A percentile compares a stretch with the other conserved stretches of the same genome.
Conservation (phyloP, 2,113 vertebrate species). For the Sylvia atricapilla region DNA sequence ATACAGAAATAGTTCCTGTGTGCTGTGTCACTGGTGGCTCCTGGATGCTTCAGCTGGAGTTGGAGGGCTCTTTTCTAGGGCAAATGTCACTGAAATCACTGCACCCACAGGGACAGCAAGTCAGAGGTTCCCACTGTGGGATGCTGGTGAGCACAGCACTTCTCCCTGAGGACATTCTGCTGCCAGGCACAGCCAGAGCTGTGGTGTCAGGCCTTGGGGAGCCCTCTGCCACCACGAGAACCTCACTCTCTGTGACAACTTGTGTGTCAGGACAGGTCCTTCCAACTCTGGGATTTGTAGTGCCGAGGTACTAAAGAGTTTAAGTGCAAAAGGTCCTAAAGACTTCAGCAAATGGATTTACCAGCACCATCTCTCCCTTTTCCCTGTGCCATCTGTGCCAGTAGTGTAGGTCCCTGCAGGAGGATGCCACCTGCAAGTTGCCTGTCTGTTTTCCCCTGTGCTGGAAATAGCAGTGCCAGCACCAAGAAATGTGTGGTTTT, state of each 20-base stretch:
- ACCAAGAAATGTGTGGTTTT: background rate
- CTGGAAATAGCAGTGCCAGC: background rate
- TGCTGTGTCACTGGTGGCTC: background rate
- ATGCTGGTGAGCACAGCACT: background rate
- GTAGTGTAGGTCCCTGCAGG: background rate
- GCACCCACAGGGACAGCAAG: background rate
- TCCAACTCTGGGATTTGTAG: background rate
- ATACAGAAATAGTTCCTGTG: constrained; percentile 39
- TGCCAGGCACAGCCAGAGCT: background rate
- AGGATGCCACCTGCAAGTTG: background rate
- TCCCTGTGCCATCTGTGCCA: background rate
- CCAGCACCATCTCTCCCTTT: background rate
- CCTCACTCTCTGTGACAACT: background rate
- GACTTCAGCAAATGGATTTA: background rate
- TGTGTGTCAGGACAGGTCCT: background rate
- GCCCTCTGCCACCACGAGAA: background rate
- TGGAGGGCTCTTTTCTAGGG: background rate
- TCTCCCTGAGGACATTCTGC: background rate
- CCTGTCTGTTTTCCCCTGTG: background rate
- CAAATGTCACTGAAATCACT: background rate
- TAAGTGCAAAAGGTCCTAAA: background rate
- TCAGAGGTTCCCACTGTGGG: background rate
- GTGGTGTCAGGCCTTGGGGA: background rate
- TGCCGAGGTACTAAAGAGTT: background rate
- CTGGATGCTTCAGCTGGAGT: background rate